Evolutionary conservation across 1,140 invertebrate species (phyloP).

Genomic region (Heliconius congener): DNA sequence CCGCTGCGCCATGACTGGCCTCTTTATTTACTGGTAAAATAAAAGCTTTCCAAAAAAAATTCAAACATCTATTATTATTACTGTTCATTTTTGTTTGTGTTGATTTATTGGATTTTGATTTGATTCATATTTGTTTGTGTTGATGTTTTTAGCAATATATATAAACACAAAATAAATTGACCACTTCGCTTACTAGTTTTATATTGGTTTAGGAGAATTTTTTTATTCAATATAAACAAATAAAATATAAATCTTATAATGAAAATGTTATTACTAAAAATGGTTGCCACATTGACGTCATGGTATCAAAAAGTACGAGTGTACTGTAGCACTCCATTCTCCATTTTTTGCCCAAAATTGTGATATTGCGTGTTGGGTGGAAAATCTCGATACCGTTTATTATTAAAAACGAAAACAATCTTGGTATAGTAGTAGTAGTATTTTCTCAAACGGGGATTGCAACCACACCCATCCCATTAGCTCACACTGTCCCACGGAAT

Average conservation of each 20-base stretch:
- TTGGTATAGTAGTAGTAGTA: too few species aligned
- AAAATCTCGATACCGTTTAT: neutral
- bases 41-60: neutral
- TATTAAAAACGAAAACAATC: neutral
- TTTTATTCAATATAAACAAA: constrained; percentile 4
- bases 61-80: neutral
- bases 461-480: too few species aligned
- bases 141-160: neutral
- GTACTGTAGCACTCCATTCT: neutral
- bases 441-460: too few species aligned
- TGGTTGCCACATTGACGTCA: too few species aligned
- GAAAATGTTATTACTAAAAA: neutral
- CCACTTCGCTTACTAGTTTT: neutral
- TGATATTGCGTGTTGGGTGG: neutral
- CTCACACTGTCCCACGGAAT: too few species aligned
- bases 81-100: neutral
- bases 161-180: neutral
- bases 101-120: neutral
- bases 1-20: too few species aligned
- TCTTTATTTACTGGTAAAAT: neutral
- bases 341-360: neutral
- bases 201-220: neutral
- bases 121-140: neutral
- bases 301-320: too few species aligned
- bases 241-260: neutral